Base-by-base conservation (phyloP, 1,140 invertebrate genomes). In the Frieseomelitta varia region DNA sequence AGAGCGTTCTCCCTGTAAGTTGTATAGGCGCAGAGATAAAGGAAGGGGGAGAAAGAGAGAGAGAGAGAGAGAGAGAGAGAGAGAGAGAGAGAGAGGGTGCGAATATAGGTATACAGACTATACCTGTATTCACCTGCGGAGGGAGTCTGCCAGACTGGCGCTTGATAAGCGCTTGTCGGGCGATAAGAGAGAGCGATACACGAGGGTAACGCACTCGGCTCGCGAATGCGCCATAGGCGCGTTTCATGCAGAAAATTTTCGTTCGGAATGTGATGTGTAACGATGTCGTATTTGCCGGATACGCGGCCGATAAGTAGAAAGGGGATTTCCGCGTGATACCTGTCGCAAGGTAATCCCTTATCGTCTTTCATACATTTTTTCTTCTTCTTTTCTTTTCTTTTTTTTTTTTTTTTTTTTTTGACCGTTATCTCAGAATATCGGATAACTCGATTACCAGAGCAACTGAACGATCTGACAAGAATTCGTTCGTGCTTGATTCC, bases 121-220 rank as follows among this genome's bases (percentile, higher is more conserved):
- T 88, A 88, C 78, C 89, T 90, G 73, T 74, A 85, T 91, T 91
- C 88, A 91, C 90, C 90, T 91, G 90, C 82, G 85, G 61, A 86
- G 81, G 83, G 87, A 90, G 88, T 90, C 87, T 87, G 86, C 83
- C 88, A 91, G 89, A 89, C 91, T 91, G 89, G 90, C 88, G 87
- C 88, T 91, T 91, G 91, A 92, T 92, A 92, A 91, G 90, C 90
- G 85, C 82, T 89, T 87, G 86, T 87, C 86, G 87, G 51, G 86
- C 88, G 91, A 92, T 92, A 92, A 92, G 85, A 87, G 75, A 73
- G 81, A 79, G 84, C 81, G 88, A 87, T 84, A 84, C 81, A 56
- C 80, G 89, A 89, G 91, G 91, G 87, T 91, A 91, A 91, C 84
- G 90, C 76, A 90, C 90, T 91, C 88, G 11, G 47, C 39, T 79